Evolutionary conservation across 2,113 vertebrate genomes (phyloP).

Genomic region (Xiphorhynchus elegans): DNA sequence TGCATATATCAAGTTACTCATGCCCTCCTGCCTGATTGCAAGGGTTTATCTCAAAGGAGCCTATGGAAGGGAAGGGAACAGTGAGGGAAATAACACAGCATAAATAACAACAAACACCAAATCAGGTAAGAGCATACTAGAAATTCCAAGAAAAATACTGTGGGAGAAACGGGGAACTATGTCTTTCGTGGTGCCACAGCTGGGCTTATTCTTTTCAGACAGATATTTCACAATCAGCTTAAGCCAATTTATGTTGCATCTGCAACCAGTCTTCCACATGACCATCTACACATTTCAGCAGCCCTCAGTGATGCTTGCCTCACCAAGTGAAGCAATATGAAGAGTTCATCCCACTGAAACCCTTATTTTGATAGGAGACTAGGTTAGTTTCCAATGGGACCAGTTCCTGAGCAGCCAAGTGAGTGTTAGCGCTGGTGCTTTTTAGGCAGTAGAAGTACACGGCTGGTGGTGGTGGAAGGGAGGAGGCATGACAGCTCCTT

Average conservation of each 20-base stretch:
- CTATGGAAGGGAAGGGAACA: neutral
- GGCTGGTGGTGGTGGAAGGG: neutral
- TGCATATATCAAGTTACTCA: neutral
- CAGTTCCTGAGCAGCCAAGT: neutral
- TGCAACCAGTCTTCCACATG: neutral
- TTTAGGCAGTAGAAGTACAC: neutral
- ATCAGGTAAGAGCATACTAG: neutral
- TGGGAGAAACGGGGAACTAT: neutral
- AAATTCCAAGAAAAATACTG: neutral
- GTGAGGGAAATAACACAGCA: neutral
- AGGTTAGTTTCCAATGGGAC: neutral
- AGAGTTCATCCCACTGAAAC: neutral
- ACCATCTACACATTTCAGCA: neutral
- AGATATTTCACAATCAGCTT: neutral
- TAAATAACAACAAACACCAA: neutral
- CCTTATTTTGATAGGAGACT: neutral
- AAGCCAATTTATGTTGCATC: neutral
- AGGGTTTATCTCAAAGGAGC: neutral
- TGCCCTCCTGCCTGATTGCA: neutral
- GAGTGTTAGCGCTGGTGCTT: neutral
- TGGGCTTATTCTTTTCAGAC: neutral
- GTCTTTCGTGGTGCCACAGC: neutral
- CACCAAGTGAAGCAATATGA: neutral
- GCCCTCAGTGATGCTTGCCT: neutral
- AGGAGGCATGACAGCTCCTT: neutral